A percentile compares a stretch with the other conserved stretches of the same genome.
These are phyloP conservation scores for Thunnus albacares DNA, from an alignment of 2,797 vertebrate genomes.

Conservation along the genomic window DNA sequence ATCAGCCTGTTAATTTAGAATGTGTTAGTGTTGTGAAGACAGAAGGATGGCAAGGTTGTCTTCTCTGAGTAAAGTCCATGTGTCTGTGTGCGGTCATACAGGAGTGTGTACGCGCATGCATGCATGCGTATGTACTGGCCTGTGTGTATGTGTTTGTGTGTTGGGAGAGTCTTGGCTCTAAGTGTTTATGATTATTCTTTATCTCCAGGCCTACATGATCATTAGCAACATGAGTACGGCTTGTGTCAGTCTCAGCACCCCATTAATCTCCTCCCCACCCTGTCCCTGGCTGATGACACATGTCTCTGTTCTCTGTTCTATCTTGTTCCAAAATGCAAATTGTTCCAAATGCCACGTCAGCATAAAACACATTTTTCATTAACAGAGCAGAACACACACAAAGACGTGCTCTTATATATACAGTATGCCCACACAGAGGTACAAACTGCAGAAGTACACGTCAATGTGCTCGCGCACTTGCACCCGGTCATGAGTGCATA, in stretches of 20 bases:
- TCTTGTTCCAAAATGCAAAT: constrained; percentile 50
- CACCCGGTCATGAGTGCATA: constrained; percentile 1
- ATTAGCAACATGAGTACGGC: constrained; percentile 46
- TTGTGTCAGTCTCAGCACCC: constrained; percentile 56
- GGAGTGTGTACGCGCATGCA: constrained; percentile 16
- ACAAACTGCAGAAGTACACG: constrained; percentile 2
- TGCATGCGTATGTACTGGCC: not conserved
- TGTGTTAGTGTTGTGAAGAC: constrained; percentile 42
- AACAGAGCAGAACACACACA: constrained; percentile 47
- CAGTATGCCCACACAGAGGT: constrained; percentile 22
- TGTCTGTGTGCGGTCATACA: constrained; percentile 30
- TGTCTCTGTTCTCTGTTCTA: constrained; percentile 40
- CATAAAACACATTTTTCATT: constrained; percentile 54
- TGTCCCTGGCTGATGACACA: constrained; percentile 65
- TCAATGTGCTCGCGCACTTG: constrained; percentile 7
- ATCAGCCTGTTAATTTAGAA: constrained; percentile 33
- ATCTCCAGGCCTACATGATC: constrained; percentile 39
- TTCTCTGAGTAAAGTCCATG: not conserved
- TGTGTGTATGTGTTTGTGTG: not conserved
- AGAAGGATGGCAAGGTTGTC: constrained; percentile 31
- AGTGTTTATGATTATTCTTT: constrained; percentile 60
- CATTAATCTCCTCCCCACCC: constrained; percentile 65
- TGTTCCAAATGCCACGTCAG: constrained; percentile 58
- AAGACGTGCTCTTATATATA: constrained; percentile 23
- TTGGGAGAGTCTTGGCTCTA: constrained; percentile 30